These are phyloP conservation scores for Dissostichus mawsoni DNA, from an alignment of 2,113 vertebrate genomes.

Conservation along the genomic window DNA sequence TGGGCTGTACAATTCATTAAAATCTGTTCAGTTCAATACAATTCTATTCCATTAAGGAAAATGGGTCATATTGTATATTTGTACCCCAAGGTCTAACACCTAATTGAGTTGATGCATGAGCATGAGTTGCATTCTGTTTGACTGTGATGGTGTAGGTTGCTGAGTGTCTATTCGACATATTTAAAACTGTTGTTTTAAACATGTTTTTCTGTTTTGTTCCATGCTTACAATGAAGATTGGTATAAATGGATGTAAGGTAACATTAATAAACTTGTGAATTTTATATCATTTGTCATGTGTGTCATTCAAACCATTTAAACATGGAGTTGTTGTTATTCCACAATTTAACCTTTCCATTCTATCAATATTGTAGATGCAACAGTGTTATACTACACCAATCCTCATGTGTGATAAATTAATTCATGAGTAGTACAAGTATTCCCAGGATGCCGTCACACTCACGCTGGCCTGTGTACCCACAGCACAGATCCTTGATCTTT, in stretches of 20 bases:
- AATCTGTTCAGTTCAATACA: background rate
- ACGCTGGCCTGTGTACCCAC: slow-evolving; percentile 66
- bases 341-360: slow-evolving; percentile 12
- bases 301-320: slow-evolving; percentile 35
- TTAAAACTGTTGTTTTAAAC: slow-evolving; percentile 74
- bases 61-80: slow-evolving; percentile 8
- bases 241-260: slow-evolving; percentile 84
- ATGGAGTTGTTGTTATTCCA: background rate
- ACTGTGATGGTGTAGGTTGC: slow-evolving; percentile 2
- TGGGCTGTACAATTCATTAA: background rate
- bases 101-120: slow-evolving; percentile 39
- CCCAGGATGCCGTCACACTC: background rate
- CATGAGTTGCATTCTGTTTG: slow-evolving; percentile 4
- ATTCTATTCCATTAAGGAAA: background rate
- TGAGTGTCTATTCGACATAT: slow-evolving; percentile 32
- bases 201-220: slow-evolving; percentile 74
- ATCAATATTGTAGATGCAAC: too few relatives aligned
- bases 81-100: slow-evolving; percentile 5
- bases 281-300: slow-evolving; percentile 35
- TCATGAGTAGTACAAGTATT: background rate
- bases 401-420: background rate
- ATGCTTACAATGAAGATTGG: slow-evolving; percentile 80
- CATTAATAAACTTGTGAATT: slow-evolving; percentile 56
- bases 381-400: too few relatives aligned
- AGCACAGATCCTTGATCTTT: slow-evolving; percentile 94